These are phyloP conservation scores for Papio anubis DNA, from an alignment of 2,113 vertebrate species.

Conservation along the genomic window DNA sequence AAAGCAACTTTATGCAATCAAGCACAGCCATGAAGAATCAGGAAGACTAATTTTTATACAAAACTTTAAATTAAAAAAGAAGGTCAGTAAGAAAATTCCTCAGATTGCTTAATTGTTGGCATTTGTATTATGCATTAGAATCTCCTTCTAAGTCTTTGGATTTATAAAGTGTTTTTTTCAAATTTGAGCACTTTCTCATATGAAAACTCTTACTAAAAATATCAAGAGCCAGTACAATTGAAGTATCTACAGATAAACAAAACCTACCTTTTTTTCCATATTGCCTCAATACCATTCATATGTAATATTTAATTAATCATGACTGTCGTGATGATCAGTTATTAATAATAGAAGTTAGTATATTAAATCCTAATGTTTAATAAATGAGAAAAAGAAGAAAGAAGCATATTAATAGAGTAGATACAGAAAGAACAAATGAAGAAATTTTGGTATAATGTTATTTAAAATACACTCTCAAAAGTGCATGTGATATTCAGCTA, in stretches of 20 bases:
- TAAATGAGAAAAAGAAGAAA: background rate
- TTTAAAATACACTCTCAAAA: background rate
- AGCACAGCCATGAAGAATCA: background rate
- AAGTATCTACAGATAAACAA: background rate
- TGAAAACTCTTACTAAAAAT: conserved; percentile 16
- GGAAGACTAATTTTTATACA: background rate
- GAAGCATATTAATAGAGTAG: background rate
- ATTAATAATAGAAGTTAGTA: background rate
- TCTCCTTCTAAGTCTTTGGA: background rate
- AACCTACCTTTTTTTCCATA: background rate
- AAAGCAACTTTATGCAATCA: background rate
- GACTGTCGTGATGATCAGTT: background rate
- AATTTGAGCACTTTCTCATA: background rate
- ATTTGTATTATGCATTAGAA: background rate
- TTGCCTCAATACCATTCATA: background rate
- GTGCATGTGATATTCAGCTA: background rate
- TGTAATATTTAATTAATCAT: background rate
- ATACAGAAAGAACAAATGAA: background rate
- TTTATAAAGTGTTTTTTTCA: background rate
- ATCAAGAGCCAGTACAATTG: background rate
- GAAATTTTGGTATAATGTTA: background rate
- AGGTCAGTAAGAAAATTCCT: background rate
- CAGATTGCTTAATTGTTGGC: background rate
- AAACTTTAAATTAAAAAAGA: background rate
- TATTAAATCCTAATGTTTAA: background rate